A percentile compares a stretch with the other conserved stretches of the same genome.
These are phyloP conservation scores for Leucophenga varia DNA, from an alignment of 1,140 invertebrate genomes.

Conservation along the genomic window DNA sequence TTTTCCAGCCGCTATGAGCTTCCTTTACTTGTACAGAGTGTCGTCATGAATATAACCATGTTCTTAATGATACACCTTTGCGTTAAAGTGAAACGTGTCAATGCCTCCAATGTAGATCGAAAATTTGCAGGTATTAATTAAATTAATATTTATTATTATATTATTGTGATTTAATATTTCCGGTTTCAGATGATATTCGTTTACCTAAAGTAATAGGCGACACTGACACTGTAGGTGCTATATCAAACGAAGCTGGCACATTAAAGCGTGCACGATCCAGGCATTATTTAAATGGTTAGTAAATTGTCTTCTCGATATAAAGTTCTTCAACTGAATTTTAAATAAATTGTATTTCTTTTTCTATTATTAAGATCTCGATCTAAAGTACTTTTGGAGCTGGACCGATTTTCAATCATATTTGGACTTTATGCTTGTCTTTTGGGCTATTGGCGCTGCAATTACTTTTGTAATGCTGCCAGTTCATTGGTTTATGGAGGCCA, in stretches of 20 bases:
- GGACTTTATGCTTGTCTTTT: constrained; percentile 88
- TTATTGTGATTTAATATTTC: too few species aligned
- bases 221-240: constrained; percentile 38
- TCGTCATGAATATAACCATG: constrained; percentile 97
- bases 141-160: too few species aligned
- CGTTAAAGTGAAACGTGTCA: constrained; percentile 82
- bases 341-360: constrained; percentile 6
- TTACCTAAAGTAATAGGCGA: constrained; percentile 51
- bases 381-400: constrained; percentile 97
- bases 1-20: constrained; percentile 96
- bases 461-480: constrained; percentile 87
- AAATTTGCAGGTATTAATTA: constrained; percentile 76
- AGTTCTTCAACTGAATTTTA: constrained; percentile 10
- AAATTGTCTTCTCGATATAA: neutral
- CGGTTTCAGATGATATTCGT: constrained; percentile 51
- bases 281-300: constrained; percentile 54
- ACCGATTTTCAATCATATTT: constrained; percentile 96
- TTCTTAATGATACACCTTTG: constrained; percentile 93
- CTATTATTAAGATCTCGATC: constrained; percentile 77
- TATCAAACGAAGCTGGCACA: constrained; percentile 40
- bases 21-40: constrained; percentile 92
- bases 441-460: constrained; percentile 74
- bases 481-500: constrained; percentile 79
- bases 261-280: constrained; percentile 46
- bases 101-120: constrained; percentile 75